Evolutionary conservation across 2,113 vertebrate genomes (phyloP).

Genomic region (Charina bottae): DNA sequence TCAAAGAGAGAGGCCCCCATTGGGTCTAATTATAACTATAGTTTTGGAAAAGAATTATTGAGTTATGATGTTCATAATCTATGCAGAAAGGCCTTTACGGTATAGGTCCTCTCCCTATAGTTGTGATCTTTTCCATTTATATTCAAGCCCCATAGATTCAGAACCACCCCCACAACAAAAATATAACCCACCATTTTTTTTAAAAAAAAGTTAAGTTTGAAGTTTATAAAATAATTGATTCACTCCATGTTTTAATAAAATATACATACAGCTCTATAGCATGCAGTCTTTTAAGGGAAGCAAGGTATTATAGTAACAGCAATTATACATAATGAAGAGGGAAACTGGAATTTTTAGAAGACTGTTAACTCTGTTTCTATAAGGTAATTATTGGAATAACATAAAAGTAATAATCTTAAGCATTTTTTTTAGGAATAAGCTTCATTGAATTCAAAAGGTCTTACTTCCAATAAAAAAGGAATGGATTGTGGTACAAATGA

Average conservation of each 20-base stretch:
- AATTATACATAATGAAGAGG: constrained; percentile 3
- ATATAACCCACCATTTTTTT: constrained; percentile 56
- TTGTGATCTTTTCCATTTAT: constrained; percentile 97
- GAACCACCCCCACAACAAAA: constrained; percentile 58
- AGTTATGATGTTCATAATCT: constrained; percentile 96
- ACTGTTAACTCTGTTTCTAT: neutral
- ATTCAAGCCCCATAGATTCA: constrained; percentile 84
- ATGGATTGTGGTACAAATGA: neutral
- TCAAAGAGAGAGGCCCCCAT: constrained; percentile 96
- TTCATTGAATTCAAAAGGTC: neutral
- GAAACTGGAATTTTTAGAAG: constrained; percentile 1
- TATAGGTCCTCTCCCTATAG: constrained; percentile 90
- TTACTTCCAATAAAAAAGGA: neutral
- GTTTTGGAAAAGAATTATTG: constrained; percentile 87
- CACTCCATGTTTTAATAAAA: neutral
- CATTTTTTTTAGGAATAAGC: neutral
- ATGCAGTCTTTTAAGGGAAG: neutral
- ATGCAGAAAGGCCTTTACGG: constrained; percentile 93
- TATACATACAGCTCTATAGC: neutral
- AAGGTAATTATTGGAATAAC: neutral
- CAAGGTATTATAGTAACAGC: neutral
- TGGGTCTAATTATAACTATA: constrained; percentile 98
- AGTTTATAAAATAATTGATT: constrained; percentile 45
- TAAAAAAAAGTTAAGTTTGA: constrained; percentile 68
- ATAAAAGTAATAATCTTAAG: neutral